Evolutionary conservation across 2,113 vertebrate genomes (phyloP).

Genomic region (Eleginops maclovinus): DNA sequence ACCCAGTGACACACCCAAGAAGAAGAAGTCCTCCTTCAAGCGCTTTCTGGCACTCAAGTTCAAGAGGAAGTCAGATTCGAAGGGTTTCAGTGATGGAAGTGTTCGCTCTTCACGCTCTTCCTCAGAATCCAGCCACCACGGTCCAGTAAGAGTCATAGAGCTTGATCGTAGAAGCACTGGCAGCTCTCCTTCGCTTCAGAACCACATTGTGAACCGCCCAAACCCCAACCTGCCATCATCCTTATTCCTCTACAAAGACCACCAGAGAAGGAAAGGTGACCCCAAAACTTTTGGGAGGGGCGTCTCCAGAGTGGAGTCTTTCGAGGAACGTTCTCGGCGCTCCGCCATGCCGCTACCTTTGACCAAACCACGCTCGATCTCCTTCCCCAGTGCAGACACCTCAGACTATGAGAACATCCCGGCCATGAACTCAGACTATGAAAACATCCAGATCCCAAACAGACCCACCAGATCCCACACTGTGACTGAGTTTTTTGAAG

Average conservation of each 20-base stretch:
- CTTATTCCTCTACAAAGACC: slow-evolving; percentile 89
- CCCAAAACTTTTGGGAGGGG: slow-evolving; percentile 88
- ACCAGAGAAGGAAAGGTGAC: slow-evolving; percentile 86
- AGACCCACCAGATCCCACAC: slow-evolving; percentile 89
- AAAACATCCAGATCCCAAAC: slow-evolving; percentile 95
- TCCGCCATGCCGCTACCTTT: slow-evolving; percentile 91
- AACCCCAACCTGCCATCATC: slow-evolving; percentile 87
- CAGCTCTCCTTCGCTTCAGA: slow-evolving; percentile 89
- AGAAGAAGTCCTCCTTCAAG: slow-evolving; percentile 98
- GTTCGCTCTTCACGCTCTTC: slow-evolving; percentile 93
- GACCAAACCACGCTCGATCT: slow-evolving; percentile 97
- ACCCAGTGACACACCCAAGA: slow-evolving; percentile 88
- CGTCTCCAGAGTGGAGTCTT: slow-evolving; percentile 94
- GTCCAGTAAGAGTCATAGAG: slow-evolving; percentile 88
- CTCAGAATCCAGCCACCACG: slow-evolving; percentile 95
- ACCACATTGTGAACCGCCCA: slow-evolving; percentile 83
- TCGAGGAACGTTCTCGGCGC: slow-evolving; percentile 93
- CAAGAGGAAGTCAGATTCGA: slow-evolving; percentile 91
- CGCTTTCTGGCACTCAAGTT: slow-evolving; percentile 94
- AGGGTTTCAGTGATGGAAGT: slow-evolving; percentile 88
- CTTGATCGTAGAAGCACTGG: slow-evolving; percentile 89
- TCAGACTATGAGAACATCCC: slow-evolving; percentile 99
- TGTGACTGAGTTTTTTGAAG: slow-evolving; percentile 95
- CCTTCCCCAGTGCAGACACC: slow-evolving; percentile 95
- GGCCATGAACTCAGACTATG: slow-evolving; percentile 95